phyloP scores from a whole-genome alignment of 2,797 vertebrate species.

The Tapirus indicus region DNA sequence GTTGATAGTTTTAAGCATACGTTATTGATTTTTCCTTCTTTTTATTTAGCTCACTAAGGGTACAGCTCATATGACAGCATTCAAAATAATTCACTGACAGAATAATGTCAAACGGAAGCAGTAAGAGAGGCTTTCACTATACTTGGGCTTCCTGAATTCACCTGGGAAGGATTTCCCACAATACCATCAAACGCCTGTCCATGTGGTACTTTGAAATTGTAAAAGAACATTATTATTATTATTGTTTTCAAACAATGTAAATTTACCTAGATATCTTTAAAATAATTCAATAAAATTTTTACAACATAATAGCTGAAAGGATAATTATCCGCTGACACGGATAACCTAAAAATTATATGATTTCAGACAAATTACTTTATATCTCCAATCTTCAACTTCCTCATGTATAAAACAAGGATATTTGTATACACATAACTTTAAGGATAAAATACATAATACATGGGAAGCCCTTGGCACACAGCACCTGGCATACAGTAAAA shows the following conservation, averaged over 20 bases:
- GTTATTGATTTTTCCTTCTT: neutral
- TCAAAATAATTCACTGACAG: slow-evolving; percentile 21
- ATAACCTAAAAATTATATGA: slow-evolving; percentile 14
- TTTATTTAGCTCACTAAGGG: neutral
- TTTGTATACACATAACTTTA: neutral
- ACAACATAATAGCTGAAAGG: neutral
- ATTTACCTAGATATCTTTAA: neutral
- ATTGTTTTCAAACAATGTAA: neutral
- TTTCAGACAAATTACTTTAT: neutral
- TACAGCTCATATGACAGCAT: neutral
- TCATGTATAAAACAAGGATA: slow-evolving; percentile 10
- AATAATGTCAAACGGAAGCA: neutral
- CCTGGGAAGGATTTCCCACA: neutral
- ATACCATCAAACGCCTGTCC: neutral
- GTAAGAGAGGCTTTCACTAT: neutral
- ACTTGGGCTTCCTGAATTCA: neutral
- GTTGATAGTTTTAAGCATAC: neutral
- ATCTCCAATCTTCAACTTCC: neutral
- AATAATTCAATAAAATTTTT: slow-evolving; percentile 15
- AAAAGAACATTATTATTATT: neutral
- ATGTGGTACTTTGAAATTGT: neutral
- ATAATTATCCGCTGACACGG: neutral
- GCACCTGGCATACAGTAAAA: neutral
- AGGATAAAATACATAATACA: neutral
- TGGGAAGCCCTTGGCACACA: neutral